A percentile compares a stretch with the other conserved stretches of the same genome.
phyloP scores from a whole-genome alignment of 2,113 vertebrate species.

The Microcebus murinus region DNA sequence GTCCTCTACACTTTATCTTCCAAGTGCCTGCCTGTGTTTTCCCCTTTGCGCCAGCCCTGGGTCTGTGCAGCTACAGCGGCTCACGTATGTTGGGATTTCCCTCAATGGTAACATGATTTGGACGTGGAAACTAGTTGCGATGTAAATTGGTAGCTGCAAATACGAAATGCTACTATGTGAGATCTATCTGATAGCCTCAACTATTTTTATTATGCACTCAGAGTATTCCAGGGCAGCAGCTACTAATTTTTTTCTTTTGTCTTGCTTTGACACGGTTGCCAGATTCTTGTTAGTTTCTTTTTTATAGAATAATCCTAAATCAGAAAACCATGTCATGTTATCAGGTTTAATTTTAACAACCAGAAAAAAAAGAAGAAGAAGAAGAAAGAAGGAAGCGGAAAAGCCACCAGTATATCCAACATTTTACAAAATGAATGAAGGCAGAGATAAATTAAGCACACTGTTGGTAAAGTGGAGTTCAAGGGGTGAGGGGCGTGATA shows the following conservation, averaged over 20 bases:
- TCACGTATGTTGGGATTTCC: background rate
- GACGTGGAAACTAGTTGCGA: background rate
- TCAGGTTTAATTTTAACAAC: background rate
- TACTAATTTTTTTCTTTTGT: background rate
- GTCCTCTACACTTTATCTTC: background rate
- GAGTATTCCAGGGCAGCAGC: background rate
- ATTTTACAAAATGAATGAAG: constrained; percentile 23
- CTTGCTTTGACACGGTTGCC: background rate
- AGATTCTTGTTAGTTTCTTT: background rate
- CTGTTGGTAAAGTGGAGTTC: constrained; percentile 70
- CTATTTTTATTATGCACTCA: background rate
- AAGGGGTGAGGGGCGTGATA: background rate
- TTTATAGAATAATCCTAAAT: background rate
- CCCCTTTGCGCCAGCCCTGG: background rate
- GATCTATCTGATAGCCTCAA: background rate
- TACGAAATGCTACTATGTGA: background rate
- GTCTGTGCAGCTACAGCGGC: background rate
- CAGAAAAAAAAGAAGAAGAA: background rate
- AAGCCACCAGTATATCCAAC: background rate
- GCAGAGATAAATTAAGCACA: constrained; percentile 9
- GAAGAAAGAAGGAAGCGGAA: background rate
- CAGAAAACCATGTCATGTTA: background rate
- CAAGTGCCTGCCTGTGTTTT: background rate
- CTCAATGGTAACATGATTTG: background rate
- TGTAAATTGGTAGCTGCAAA: background rate